A percentile compares a stretch with the other conserved stretches of the same genome.
Conservation (phyloP, 1,140 invertebrate genomes). For the Lepeophtheirus salmonis region DNA sequence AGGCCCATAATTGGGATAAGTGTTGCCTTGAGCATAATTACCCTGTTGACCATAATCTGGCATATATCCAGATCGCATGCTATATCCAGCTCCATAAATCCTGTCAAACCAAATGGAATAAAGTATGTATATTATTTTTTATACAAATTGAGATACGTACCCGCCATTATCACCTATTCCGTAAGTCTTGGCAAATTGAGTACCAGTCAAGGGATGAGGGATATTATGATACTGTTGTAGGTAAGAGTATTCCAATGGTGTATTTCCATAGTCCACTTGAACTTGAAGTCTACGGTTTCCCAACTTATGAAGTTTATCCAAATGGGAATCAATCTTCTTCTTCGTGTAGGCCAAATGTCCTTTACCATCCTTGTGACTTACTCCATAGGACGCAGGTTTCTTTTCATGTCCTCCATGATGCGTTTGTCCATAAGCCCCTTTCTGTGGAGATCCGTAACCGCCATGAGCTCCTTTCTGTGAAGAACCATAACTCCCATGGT, state of each 20-base stretch:
- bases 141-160: no score
- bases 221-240: not conserved
- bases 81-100: no score
- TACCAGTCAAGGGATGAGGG: conserved; percentile 3
- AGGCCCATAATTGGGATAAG: no score
- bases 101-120: no score
- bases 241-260: conserved; percentile 3
- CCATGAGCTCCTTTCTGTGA: not conserved
- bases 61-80: no score
- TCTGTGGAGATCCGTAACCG: not conserved
- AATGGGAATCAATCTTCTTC: not conserved
- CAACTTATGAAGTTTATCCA: not conserved
- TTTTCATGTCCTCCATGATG: no score
- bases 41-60: no score
- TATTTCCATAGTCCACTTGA: not conserved
- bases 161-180: not conserved
- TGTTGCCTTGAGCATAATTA: no score
- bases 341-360: not conserved
- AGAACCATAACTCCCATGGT: not conserved
- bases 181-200: not conserved
- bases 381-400: not conserved
- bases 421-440: not conserved
- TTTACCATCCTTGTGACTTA: not conserved
- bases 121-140: no score
- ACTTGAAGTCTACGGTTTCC: not conserved